These are phyloP conservation scores for Laticauda laticaudata DNA, from an alignment of 2,113 vertebrate genomes.

Conservation along the genomic window DNA sequence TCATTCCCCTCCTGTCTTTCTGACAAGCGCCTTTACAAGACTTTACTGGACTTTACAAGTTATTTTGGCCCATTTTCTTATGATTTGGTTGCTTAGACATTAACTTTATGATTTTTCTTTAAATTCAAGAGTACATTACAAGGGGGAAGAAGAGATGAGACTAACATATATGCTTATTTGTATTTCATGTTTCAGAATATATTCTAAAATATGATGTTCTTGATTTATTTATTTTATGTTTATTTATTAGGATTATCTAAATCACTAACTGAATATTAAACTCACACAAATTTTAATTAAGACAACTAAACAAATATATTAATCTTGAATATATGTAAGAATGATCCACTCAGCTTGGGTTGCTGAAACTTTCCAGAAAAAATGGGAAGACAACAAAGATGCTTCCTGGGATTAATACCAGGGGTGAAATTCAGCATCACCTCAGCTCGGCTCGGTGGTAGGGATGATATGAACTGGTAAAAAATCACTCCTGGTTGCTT, in stretches of 20 bases:
- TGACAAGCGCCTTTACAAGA: neutral
- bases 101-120: neutral
- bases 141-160: neutral
- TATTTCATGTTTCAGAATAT: neutral
- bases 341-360: neutral
- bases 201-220: neutral
- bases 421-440: too few relatives aligned
- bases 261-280: neutral
- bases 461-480: too few relatives aligned
- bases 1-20: neutral
- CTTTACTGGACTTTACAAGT: neutral
- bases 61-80: neutral
- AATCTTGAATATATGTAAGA: neutral
- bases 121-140: neutral
- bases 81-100: neutral
- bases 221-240: neutral
- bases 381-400: neutral
- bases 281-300: neutral
- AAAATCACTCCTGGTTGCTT: too few relatives aligned
- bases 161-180: neutral
- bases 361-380: neutral
- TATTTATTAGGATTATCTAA: neutral
- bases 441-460: too few relatives aligned
- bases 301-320: neutral
- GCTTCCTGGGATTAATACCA: neutral